A percentile compares a stretch with the other conserved stretches of the same genome.
Evolutionary conservation across 2,797 vertebrate genomes (phyloP).

Genomic region (Manis javanica): DNA sequence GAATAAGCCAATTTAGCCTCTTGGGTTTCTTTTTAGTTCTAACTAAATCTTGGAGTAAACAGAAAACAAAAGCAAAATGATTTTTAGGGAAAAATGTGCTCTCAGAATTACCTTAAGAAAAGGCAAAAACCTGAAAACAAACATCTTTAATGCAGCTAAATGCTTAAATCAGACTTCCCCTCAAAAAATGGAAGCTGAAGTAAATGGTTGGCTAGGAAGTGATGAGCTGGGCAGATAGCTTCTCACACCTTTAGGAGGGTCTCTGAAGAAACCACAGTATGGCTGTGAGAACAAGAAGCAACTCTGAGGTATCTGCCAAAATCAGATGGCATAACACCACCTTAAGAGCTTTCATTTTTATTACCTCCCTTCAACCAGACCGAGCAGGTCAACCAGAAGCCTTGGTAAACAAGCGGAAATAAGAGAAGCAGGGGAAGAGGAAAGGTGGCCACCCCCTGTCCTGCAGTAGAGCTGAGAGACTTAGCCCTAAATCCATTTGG

Average conservation of each 20-base stretch:
- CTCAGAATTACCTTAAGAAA: background rate
- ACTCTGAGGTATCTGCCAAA: background rate
- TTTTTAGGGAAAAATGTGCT: background rate
- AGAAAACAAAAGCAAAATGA: constrained; percentile 34
- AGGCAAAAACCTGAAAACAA: background rate
- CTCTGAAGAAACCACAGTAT: background rate
- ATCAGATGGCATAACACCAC: background rate
- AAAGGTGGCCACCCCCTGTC: background rate
- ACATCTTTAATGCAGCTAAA: background rate
- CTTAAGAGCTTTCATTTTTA: background rate
- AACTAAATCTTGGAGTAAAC: background rate
- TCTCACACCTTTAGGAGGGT: background rate
- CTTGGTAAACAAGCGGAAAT: background rate
- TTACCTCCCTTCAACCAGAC: background rate
- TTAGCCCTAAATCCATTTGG: background rate
- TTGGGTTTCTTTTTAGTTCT: background rate
- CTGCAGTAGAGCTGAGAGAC: background rate
- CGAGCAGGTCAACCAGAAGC: background rate
- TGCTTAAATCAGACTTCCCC: background rate
- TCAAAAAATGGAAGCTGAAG: background rate
- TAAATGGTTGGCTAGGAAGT: background rate
- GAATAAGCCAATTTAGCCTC: background rate
- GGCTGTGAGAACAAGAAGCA: background rate
- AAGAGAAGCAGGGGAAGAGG: background rate
- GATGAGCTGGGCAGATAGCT: background rate